Conservation (phyloP, 2,797 vertebrate genomes). For the Trachurus trachurus region DNA sequence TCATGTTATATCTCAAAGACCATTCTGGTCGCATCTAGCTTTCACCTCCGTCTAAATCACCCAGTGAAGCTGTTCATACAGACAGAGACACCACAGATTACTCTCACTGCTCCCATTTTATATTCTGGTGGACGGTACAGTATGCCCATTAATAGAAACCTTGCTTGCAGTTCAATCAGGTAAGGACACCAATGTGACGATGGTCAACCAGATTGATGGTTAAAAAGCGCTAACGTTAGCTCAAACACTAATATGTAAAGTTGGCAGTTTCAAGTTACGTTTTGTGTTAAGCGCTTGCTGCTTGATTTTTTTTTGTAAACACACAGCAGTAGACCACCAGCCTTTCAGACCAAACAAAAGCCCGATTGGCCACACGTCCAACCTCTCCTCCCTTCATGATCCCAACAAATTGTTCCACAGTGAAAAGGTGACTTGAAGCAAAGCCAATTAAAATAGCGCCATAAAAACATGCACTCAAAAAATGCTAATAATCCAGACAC, state of each 20-base stretch:
- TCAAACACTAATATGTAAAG: not conserved
- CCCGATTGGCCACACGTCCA: too few species aligned
- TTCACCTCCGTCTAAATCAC: not conserved
- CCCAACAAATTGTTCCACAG: too few species aligned
- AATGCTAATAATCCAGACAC: too few species aligned
- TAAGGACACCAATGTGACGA: not conserved
- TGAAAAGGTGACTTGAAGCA: too few species aligned
- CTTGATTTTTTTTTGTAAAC: not conserved
- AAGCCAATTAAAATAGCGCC: too few species aligned
- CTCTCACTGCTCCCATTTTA: not conserved
- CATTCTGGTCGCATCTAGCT: not conserved
- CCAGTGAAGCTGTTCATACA: not conserved
- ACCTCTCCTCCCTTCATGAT: too few species aligned
- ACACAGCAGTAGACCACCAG: too few species aligned
- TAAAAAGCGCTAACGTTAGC: not conserved
- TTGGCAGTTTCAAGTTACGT: not conserved
- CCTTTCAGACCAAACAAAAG: too few species aligned
- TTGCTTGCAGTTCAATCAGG: not conserved
- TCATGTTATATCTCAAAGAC: not conserved
- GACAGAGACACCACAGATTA: conserved; percentile 11
- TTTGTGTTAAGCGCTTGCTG: not conserved
- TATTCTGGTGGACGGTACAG: not conserved
- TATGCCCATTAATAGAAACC: not conserved
- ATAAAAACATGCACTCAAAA: too few species aligned
- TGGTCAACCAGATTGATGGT: not conserved